These are phyloP conservation scores for Leptodactylus fallax DNA, from an alignment of 2,797 vertebrate genomes.

Conservation along the genomic window DNA sequence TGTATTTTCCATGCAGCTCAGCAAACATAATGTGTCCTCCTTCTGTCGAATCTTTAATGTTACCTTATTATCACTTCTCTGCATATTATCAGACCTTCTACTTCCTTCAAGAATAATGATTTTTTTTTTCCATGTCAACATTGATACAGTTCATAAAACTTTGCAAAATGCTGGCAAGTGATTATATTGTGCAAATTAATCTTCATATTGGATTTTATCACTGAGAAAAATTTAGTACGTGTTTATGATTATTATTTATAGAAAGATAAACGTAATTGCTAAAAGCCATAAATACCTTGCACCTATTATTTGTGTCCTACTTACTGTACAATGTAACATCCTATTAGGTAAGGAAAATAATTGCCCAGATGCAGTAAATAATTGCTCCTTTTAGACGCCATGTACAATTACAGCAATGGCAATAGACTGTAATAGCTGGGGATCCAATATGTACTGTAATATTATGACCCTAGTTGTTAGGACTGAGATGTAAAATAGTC, in stretches of 20 bases:
- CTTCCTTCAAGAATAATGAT: conserved; percentile 51
- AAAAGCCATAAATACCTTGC: conserved; percentile 19
- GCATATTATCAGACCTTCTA: conserved; percentile 47
- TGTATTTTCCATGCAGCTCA: conserved; percentile 49
- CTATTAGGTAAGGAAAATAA: conserved; percentile 5
- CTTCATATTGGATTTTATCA: conserved; percentile 52
- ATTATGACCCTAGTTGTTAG: neutral
- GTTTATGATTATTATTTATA: conserved; percentile 40
- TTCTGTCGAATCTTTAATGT: conserved; percentile 48
- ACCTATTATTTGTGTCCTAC: conserved; percentile 1
- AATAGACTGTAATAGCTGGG: neutral
- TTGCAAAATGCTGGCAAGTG: conserved; percentile 50
- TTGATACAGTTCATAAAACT: conserved; percentile 59
- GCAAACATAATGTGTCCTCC: conserved; percentile 41
- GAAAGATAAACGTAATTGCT: conserved; percentile 43
- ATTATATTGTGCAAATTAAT: conserved; percentile 59
- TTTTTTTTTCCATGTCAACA: conserved; percentile 57
- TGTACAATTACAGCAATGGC: neutral
- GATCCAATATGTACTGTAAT: neutral
- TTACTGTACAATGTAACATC: neutral
- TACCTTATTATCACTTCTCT: conserved; percentile 53
- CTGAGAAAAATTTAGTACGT: conserved; percentile 43
- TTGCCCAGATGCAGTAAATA: conserved; percentile 3
- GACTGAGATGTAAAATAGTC: neutral
- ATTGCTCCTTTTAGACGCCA: neutral